Base-by-base conservation (phyloP, 2,113 vertebrate species). In the Ceuthmochares aereus region DNA sequence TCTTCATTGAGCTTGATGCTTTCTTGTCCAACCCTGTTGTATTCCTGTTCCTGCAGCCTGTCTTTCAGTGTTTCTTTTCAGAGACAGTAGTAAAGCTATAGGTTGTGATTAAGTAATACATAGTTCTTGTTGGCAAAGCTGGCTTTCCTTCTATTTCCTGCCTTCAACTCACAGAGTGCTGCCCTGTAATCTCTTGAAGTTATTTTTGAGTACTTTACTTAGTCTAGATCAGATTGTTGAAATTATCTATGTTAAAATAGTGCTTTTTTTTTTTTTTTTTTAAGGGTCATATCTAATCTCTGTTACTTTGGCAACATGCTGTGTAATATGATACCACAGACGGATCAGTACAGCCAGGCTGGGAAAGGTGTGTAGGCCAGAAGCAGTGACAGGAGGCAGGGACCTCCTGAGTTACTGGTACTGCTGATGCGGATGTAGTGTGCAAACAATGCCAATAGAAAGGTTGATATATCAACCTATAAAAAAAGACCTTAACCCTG, bases 261-360 rank as follows among this genome's bases (percentile, higher is more conserved):
- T 43, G 47, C n/a, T 51, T 32, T 11, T 20, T 86, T 78, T 85
- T 89, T 80, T 45, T 86, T 78, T 85, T 89, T 85, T 89, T 80
- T 45, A 58, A 87, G 87, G 18, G n/a, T 85, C 13, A 2, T 83
- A 22, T 75, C 34, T 91, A 60, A n/a, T 89, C 54, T 87, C 32
- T 87, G 4, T 79, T 91, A 49, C 49, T 92, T 80, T 76, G 75
- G 63, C 63, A 47, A 5, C 87, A 23, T 60, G 22, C 69, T 87
- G 55, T 78, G 60, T 87, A 75, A 67, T 0, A 0, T 87, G 80
- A 20, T 91, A 37, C 23, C 68, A 59, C 63, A 93, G 81, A 87
- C 51, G 59, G 37, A 55, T 81, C 20, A 42, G 4, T 89, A 21
- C 14, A 27, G 4, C 43, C 81, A 47, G 37, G 40, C 56, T 78